Evolutionary conservation across 1,140 invertebrate species (phyloP), one percentile per base, ranked within the genome.

Genomic region (Eubasilissa regina): DNA sequence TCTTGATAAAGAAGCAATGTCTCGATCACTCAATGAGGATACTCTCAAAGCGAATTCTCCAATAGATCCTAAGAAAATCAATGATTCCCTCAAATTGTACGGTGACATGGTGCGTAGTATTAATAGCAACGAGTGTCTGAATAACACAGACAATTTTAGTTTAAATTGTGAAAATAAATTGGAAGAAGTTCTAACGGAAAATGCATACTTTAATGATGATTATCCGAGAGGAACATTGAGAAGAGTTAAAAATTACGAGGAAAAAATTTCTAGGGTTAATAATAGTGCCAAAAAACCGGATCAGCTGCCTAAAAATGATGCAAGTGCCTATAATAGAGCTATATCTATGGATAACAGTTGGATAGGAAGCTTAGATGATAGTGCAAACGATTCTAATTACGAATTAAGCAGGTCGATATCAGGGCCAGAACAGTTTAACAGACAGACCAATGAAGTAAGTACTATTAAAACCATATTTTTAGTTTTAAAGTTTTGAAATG

Each of bases 381-480:
- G 58, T 76, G 47, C 68, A 10, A 75, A 73, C 73, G 77, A 47
- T 62, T 73, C 73, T 77, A 80, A 83, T 64, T 83, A 83, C 75
- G 86, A 87, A 78, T 86, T 93, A 13, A 93, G 92, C 85, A 89
- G 92, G 47, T 93, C 92, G 0, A 90, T 92, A 86, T 93, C 92
- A 7, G 93, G 92, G n/a, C 92, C 92, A n/a, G 92, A 93, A 83
- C 93, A 92, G 83, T 87, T 93, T 45, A 91, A 91, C 72, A 85
- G 87, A 83, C 53, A 47, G 9, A 47, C 17, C 70, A 73, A 48
- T 45, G 80, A 82, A 47, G 80, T 82, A 44, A 51, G 64, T 62
- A 66, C 13, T 35, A 35, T 35, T 35, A 35, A 35, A 35, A 6
- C 6, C 6, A 35, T 35, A 6, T 3, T 35, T 35, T 35, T 35